Percentiles rank a stretch among this genome's conserved stretches.
Evolutionary conservation across 1,140 invertebrate species (phyloP).

Genomic region (Magallana gigas): DNA sequence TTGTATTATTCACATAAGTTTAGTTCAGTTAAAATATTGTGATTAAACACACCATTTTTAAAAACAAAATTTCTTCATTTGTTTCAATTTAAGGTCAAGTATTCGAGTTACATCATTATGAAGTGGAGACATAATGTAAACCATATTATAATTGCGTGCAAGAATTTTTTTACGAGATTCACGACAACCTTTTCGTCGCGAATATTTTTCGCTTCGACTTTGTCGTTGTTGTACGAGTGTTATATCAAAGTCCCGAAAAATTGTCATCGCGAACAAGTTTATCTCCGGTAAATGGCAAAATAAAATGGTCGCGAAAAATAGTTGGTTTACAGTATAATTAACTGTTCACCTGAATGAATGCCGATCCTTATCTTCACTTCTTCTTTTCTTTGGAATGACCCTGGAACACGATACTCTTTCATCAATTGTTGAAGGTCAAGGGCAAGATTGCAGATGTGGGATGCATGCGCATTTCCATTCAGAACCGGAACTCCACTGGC

Average conservation of each 20-base stretch:
- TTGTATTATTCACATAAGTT: neutral
- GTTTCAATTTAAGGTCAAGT: neutral
- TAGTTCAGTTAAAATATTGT: neutral
- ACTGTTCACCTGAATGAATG: conserved; percentile 80
- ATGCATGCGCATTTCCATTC: conserved; percentile 86
- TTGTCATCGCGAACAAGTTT: neutral
- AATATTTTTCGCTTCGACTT: neutral
- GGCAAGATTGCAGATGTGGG: conserved; percentile 86
- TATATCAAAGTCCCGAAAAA: neutral
- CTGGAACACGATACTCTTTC: conserved; percentile 85
- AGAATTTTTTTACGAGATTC: neutral
- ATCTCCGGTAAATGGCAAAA: neutral
- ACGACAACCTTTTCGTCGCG: neutral
- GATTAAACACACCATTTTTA: neutral
- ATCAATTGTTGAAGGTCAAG: conserved; percentile 85
- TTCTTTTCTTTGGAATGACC: conserved; percentile 88
- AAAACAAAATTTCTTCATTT: neutral
- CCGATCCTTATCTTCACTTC: conserved; percentile 90
- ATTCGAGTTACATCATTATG: neutral
- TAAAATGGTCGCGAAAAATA: neutral
- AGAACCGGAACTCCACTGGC: conserved; percentile 91
- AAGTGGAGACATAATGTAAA: neutral
- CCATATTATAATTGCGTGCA: neutral
- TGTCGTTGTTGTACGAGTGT: neutral
- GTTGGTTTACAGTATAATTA: neutral